Evolutionary conservation across 2,797 vertebrate genomes (phyloP), one percentile per base, ranked within the genome.

Genomic region (Pterois miles): DNA sequence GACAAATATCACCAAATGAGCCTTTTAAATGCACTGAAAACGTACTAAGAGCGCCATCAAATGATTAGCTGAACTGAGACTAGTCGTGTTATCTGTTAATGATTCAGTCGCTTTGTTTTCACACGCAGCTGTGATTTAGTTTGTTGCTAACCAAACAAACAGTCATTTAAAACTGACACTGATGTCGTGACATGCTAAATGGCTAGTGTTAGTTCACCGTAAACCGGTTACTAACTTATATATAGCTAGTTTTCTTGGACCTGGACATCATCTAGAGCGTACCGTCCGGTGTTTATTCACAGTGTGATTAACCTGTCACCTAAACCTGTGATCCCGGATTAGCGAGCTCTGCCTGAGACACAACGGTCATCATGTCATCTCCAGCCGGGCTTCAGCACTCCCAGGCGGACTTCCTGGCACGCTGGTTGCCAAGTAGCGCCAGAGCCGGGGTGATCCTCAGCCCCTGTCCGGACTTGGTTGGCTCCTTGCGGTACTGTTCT

Each of bases 381-480:
- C 95, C 95, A 91, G 93, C 94, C 81, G 96, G 95, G 76, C 71
- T 88, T 6, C 93, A 79, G 31, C 87, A 31, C 81, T 88, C 87
- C 40, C 95, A 95, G 81, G 84, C 93, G 25, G 93, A 95, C 80
- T 96, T 98, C 78, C 57, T 95, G 67, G 87, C 93, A 5, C 93
- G 81, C 0, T 98, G 97, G 97, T 96, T 97, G 92, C 92, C 96
- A 0, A 93, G 59, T 54, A 94, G 91, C 86, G 89, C 95, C 71
- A 95, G 95, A 80, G 96, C 97, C 67, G 97, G 97, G 52, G 98
- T 98, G 62, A 96, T 98, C 80, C 69, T 98, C 74, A 93, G 90
- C 83, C 92, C 91, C 25, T 83, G 76, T 65, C 91, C 95, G 69
- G 94, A 74, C 18, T 75, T 94, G 90, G 80, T 91, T 9, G 77